Evolutionary conservation across 2,888 invertebrate genomes (phyloP).

Genomic region (Melinopterus prodromus): DNA sequence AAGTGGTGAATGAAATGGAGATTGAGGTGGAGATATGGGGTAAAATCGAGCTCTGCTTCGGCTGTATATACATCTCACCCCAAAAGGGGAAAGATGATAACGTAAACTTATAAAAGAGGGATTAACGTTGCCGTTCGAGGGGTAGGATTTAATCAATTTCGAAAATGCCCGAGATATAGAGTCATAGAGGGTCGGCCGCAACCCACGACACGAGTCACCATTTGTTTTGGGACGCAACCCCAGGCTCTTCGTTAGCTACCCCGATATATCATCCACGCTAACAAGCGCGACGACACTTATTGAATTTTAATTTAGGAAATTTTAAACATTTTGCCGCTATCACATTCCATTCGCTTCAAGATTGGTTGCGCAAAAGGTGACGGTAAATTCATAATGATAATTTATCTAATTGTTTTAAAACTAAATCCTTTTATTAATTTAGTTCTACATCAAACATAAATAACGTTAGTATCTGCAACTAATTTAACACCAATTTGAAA

Average conservation of each 20-base stretch:
- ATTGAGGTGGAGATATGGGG: neutral
- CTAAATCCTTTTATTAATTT: no score
- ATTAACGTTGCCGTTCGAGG: neutral
- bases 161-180: neutral
- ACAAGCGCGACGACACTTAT: neutral
- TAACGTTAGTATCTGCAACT: no score
- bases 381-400: no score
- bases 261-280: neutral
- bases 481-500: no score
- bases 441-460: no score
- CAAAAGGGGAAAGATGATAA: neutral
- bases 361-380: no score
- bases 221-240: constrained; percentile 4
- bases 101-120: constrained; percentile 4
- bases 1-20: neutral
- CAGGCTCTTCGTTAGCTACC: neutral
- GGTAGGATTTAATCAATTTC: neutral
- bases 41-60: neutral
- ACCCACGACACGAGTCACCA: neutral
- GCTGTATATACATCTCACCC: neutral
- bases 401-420: no score
- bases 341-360: no score
- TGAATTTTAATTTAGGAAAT: neutral
- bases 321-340: neutral
- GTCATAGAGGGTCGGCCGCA: neutral